Evolutionary conservation across 2,797 vertebrate species (phyloP), one percentile per base, ranked within the genome.

Genomic region (Aselliscus stoliczkanus): DNA sequence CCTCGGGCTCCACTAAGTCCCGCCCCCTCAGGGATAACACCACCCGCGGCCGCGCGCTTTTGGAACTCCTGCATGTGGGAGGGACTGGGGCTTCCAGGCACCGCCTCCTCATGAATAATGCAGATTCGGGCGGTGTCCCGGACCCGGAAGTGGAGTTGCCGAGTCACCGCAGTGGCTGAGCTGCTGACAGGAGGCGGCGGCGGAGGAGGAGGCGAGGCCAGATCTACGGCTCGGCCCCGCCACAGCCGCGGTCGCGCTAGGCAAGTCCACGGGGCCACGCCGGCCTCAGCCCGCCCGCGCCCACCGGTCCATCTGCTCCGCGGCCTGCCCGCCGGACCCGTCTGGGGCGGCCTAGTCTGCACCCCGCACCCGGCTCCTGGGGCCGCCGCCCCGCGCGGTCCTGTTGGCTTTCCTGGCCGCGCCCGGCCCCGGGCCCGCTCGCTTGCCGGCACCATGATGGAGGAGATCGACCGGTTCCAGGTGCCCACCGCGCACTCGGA

Each of bases 391-490:
- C 86, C 95, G 96, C 62, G 89, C 93, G 70, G 92, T 93, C 94
- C 82, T 7, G 69, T 96, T 80, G 81, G 95, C 95, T 96, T 90
- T 83, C 88, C 96, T 52, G 92, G 97, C 95, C 88, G 97, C 96
- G 95, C 92, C 94, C 86, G 97, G 91, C 94, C 90, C 82, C 91
- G 52, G 84, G 85, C 95, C 86, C 82, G 39, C 92, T 91, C 75
- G 80, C 95, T 97, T 69, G 86, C 98, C 96, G 98, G 97, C 98
- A 99, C 98, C 98, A 99, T 99, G 99, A 99, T 99, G 99, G 99
- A 99, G 98, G 99, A 99, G 98, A 99, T 99, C 97, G 99, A 99
- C 99, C 99, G 99, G 98, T 99, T 99, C 98, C 99, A 99, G 98
- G 99, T 99, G 94, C 99, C 99, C 97, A 99, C 99, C 96, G 99